Evolutionary conservation across 2,888 invertebrate species (phyloP), one percentile per base, ranked within the genome.

Genomic region (Poecilobothrus nobilitatus): DNA sequence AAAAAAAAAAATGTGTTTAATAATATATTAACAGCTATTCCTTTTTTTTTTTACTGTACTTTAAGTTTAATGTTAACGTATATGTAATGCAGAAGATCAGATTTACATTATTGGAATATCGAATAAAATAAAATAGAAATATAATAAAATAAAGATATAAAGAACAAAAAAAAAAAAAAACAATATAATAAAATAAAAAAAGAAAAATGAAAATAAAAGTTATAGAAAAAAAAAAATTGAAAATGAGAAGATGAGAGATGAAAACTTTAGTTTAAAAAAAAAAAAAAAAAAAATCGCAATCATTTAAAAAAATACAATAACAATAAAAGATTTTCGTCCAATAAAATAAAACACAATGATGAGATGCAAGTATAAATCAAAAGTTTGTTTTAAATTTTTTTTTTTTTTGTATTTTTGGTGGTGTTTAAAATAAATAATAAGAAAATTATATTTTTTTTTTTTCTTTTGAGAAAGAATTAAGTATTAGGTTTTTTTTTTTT

Each of bases 321-420:
- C 5, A 41, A 53, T n/a, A 53, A 53, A 53, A 18, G 15, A 15
- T 53, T 12, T 15, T n/a, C 53, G 15, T 53, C 53, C 53, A 53
- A 53, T 53, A 53, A 53, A 53, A 53, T n/a, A 53, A 53, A 53
- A 18, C 18, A 53, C 53, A 53, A 53, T 53, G 53, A 53, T 53
- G 53, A 53, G 53, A 53, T 53, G 53, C 53, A 53, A 53, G 53
- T 53, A 53, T 53, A 53, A 53, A 53, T 53, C 53, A 53, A 53
- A 53, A 53, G 53, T 53, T 15, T 41, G 41, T 41, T n/a, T n/a
- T 27, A 27, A 27, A 5, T 27, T 37, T 37, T 37, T 37, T 37
- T 37, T 37, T 37, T 34, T 44, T 44, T 44, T 9, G 44, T 44
- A 10, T 15, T 44, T 53, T 53, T n/a, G 53, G 53, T 53, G 53